phyloP scores from a whole-genome alignment of 1,140 invertebrate species.

The Aricia agestis region DNA sequence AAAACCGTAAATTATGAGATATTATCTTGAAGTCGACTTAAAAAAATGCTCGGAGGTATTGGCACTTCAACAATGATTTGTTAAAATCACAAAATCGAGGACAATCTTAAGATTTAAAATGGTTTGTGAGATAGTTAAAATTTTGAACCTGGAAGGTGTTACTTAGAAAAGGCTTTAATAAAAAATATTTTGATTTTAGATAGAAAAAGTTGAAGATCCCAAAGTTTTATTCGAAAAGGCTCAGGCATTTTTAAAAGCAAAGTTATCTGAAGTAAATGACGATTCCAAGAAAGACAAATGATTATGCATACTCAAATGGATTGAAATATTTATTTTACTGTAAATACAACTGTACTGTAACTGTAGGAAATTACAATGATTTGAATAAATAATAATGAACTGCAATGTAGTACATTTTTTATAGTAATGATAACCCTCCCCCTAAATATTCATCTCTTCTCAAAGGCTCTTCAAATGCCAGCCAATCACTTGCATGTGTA shows the following conservation, averaged over 20 bases:
- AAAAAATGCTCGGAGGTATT: no score
- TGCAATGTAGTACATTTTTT: slow-evolving; percentile 29
- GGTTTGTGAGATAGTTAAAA: background rate
- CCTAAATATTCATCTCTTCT: slow-evolving; percentile 91
- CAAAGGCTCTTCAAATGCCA: slow-evolving; percentile 97
- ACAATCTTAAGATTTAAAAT: slow-evolving; percentile 12
- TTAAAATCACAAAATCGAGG: background rate
- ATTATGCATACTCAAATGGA: slow-evolving; percentile 19
- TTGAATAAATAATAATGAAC: slow-evolving; percentile 48
- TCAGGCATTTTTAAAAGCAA: slow-evolving; percentile 81
- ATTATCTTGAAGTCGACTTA: no score
- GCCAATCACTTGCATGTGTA: slow-evolving; percentile 98
- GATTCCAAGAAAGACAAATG: slow-evolving; percentile 65
- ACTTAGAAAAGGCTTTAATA: background rate
- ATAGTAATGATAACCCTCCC: slow-evolving; percentile 85
- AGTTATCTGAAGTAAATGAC: slow-evolving; percentile 65
- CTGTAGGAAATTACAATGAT: slow-evolving; percentile 39
- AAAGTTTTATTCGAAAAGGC: slow-evolving; percentile 80
- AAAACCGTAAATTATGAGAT: no score
- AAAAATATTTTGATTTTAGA: slow-evolving; percentile 76
- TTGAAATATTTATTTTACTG: slow-evolving; percentile 46
- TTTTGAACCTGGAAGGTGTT: no score
- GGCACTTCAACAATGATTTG: no score
- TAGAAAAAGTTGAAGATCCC: slow-evolving; percentile 89
- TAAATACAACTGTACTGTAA: slow-evolving; percentile 57